Conservation (phyloP, 2,113 vertebrate species). For the Alectura lathami region DNA sequence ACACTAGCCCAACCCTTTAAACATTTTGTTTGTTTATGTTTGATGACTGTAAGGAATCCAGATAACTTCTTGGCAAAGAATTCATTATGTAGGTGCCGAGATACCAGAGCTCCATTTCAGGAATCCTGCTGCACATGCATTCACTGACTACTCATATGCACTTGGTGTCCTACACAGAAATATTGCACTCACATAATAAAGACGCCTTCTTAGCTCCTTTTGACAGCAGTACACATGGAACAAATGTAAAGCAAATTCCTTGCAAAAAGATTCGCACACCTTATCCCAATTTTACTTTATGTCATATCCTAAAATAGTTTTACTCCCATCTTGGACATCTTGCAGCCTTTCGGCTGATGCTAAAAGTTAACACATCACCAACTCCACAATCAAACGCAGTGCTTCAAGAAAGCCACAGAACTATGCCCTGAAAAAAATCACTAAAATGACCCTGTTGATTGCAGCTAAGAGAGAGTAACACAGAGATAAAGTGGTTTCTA, state of each 20-base stretch:
- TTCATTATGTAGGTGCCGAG: neutral
- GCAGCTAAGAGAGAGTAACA: neutral
- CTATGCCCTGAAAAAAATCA: neutral
- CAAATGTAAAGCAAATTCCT: neutral
- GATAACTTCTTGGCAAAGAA: conserved; percentile 11
- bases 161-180: neutral
- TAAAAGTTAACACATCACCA: neutral
- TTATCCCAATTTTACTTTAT: neutral
- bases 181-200: neutral
- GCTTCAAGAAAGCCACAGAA: neutral
- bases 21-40: neutral
- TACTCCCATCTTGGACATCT: neutral
- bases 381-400: neutral
- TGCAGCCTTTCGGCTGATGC: neutral
- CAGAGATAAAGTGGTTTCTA: neutral
- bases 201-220: neutral
- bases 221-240: neutral
- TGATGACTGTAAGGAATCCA: neutral
- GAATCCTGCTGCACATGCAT: neutral
- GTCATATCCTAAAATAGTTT: neutral
- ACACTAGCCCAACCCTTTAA: neutral
- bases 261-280: neutral
- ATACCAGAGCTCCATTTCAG: neutral
- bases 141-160: neutral
- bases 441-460: conserved; percentile 18